Conservation (phyloP, 2,797 vertebrate species). For the Helicolenus hilgendorfi region DNA sequence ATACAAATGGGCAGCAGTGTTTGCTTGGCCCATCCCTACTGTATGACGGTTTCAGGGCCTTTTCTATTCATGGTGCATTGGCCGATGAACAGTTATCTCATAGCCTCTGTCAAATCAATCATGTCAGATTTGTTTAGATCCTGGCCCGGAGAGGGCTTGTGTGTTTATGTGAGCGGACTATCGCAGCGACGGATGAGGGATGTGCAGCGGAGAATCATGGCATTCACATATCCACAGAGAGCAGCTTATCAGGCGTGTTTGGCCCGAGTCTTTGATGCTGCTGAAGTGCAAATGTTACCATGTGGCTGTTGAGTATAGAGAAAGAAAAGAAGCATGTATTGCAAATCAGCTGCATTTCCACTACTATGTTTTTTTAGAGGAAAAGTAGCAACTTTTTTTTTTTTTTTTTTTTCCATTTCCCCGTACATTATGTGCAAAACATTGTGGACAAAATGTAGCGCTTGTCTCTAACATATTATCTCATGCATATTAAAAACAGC, state of each 20-base stretch:
- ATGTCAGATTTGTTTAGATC: slow-evolving; percentile 89
- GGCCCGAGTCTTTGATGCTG: slow-evolving; percentile 76
- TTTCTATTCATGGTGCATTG: slow-evolving; percentile 81
- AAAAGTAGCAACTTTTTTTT: neutral
- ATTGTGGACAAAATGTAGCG: slow-evolving; percentile 38
- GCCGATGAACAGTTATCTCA: slow-evolving; percentile 88
- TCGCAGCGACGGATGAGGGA: slow-evolving; percentile 79
- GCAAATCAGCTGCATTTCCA: slow-evolving; percentile 39
- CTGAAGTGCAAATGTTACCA: slow-evolving; percentile 72
- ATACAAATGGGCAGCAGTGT: slow-evolving; percentile 67
- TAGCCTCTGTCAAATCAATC: slow-evolving; percentile 87
- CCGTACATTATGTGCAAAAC: neutral
- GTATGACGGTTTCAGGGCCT: slow-evolving; percentile 69
- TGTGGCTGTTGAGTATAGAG: slow-evolving; percentile 44
- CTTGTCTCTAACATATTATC: slow-evolving; percentile 44
- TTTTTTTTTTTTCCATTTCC: neutral
- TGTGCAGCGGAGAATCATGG: slow-evolving; percentile 71
- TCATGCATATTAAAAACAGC: slow-evolving; percentile 56
- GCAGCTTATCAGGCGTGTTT: slow-evolving; percentile 81
- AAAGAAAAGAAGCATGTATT: slow-evolving; percentile 25
- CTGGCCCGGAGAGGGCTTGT: slow-evolving; percentile 74
- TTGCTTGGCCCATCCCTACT: slow-evolving; percentile 64
- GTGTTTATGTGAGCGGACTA: slow-evolving; percentile 83
- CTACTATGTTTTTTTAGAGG: neutral
- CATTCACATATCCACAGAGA: slow-evolving; percentile 80